Conservation (phyloP, 2,888 invertebrate species). For the Portevinia maculata region DNA sequence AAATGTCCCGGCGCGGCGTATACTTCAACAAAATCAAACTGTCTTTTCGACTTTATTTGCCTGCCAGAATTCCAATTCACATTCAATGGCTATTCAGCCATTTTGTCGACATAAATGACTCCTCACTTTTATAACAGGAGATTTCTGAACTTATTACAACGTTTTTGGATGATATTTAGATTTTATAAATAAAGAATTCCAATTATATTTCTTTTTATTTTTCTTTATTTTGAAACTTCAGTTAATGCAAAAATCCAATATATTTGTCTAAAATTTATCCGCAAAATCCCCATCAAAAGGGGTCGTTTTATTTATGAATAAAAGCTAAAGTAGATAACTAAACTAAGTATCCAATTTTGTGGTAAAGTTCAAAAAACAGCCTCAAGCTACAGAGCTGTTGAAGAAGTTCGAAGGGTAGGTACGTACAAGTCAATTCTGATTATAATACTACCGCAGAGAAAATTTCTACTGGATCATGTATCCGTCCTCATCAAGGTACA, state of each 20-base stretch:
- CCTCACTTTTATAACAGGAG: too few species aligned
- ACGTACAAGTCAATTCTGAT: constrained; percentile 4
- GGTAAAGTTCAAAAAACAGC: constrained; percentile 5
- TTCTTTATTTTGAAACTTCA: background rate
- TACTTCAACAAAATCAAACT: too few species aligned
- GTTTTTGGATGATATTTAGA: too few species aligned
- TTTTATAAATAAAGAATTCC: too few species aligned
- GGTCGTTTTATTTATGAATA: constrained; percentile 28
- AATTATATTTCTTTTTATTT: background rate
- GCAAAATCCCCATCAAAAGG: background rate
- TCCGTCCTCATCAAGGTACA: background rate
- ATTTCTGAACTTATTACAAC: too few species aligned
- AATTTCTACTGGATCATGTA: constrained; percentile 23
- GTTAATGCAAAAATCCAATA: constrained; percentile 12
- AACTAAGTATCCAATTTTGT: constrained; percentile 18
- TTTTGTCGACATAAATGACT: too few species aligned
- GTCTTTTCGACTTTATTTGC: too few species aligned
- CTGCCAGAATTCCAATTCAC: too few species aligned
- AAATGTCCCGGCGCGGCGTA: too few species aligned
- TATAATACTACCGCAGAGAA: constrained; percentile 21
- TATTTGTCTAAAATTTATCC: background rate
- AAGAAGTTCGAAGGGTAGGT: background rate
- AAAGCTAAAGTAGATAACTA: constrained; percentile 5
- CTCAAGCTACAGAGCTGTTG: background rate
- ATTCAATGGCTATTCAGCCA: too few species aligned